Conservation (phyloP, 2,797 vertebrate genomes). For the Centroberyx gerrardi region DNA sequence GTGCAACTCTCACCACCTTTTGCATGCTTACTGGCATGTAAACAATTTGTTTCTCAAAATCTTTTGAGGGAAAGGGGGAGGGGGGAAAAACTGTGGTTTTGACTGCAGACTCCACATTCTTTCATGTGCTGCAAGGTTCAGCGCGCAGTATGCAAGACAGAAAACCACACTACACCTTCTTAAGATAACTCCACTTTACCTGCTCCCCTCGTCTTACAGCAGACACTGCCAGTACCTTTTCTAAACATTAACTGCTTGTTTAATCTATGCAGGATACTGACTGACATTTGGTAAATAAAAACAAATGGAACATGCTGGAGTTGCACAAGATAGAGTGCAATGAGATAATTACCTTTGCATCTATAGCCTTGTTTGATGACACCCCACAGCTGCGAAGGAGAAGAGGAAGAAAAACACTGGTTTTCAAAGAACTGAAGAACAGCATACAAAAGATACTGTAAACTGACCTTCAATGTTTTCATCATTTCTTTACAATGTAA, state of each 20-base stretch:
- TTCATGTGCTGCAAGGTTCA: constrained; percentile 70
- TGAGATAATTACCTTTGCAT: constrained; percentile 90
- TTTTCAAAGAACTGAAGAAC: background rate
- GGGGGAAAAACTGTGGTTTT: constrained; percentile 69
- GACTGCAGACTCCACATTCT: constrained; percentile 50
- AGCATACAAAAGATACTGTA: background rate
- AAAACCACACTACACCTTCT: constrained; percentile 69
- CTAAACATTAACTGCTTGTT: background rate
- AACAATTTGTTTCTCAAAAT: constrained; percentile 63
- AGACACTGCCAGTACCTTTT: constrained; percentile 23
- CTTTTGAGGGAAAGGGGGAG: constrained; percentile 55
- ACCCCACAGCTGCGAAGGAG: constrained; percentile 90
- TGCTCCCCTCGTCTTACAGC: constrained; percentile 45
- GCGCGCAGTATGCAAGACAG: constrained; percentile 59
- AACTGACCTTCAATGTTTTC: background rate
- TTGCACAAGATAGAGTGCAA: background rate
- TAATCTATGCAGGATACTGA: background rate
- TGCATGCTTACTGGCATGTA: constrained; percentile 59
- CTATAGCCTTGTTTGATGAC: constrained; percentile 97
- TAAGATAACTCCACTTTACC: constrained; percentile 48
- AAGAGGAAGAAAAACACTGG: constrained; percentile 19
- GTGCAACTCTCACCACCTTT: constrained; percentile 51
- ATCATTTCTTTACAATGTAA: background rate
- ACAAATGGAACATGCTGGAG: background rate
- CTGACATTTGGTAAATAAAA: constrained; percentile 35